Evolutionary conservation across 2,797 vertebrate genomes (phyloP).

Genomic region (Dromococcyx pavoninus): DNA sequence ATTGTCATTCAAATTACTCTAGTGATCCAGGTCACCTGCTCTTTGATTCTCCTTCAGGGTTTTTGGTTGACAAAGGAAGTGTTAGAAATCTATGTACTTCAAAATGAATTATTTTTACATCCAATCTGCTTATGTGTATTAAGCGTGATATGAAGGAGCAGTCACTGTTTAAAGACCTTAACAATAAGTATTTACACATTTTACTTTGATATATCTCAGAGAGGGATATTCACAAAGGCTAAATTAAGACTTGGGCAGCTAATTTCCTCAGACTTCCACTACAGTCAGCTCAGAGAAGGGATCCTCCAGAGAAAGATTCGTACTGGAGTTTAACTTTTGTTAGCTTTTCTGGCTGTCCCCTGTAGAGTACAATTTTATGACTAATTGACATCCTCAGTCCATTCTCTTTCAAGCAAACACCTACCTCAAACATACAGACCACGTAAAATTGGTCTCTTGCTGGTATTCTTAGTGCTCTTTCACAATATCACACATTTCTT

Average conservation of each 20-base stretch:
- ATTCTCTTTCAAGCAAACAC: conserved; percentile 18
- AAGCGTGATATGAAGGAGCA: not conserved
- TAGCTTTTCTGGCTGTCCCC: not conserved
- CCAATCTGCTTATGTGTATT: not conserved
- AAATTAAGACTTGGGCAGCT: not conserved
- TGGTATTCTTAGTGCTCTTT: not conserved
- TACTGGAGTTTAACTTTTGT: not conserved
- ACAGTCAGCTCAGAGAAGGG: not conserved
- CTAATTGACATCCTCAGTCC: not conserved
- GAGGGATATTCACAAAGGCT: not conserved
- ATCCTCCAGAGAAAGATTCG: not conserved
- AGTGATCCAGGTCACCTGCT: not conserved
- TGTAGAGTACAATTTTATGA: not conserved
- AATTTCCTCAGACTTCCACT: not conserved
- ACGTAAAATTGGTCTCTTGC: not conserved
- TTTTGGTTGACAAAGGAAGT: not conserved
- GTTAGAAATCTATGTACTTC: not conserved
- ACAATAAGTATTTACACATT: not conserved
- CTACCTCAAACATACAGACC: not conserved
- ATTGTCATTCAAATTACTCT: not conserved
- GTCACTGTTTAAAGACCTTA: not conserved
- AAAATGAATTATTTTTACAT: not conserved
- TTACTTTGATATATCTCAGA: not conserved
- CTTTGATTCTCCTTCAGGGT: not conserved
- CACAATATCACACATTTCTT: not conserved